Base-by-base conservation (phyloP, 1,140 invertebrate species). In the Zaprionus gabonicus region DNA sequence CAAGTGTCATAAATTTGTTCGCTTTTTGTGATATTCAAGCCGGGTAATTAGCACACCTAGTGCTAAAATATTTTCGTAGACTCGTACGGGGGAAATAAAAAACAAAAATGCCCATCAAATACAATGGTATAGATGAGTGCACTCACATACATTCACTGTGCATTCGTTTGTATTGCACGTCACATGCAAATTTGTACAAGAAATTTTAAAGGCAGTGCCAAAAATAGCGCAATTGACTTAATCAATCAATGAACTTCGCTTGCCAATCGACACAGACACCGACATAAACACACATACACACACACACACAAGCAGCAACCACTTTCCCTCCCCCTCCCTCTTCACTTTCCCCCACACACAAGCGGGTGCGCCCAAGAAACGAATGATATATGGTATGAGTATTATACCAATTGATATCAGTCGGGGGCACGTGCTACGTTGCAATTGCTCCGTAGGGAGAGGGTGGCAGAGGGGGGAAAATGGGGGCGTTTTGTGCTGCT, bases 171-270 rank as follows among this genome's bases (percentile, higher is more conserved):
- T 31, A 38, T 36, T 67, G 27, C 55, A 36, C 25, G 17, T 12
- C n/a, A 44, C n/a, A 44, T 56, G 53, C 51, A 44, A 17, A 23
- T 49, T 63, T 27, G 23, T 25, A 36, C 31, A 68, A 58, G 58
- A 28, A 71, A 55, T 46, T 27, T 59, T 44, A 31, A 57, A n/a
- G 41, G 36, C 23, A 10, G 25, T 64, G 58, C 72, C 72, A 70
- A 75, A 75, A 75, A 75, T 64, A 70, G 71, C 49, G 25, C 51
- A 73, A 73, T 60, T 68, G 56, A 36, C 34, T 55, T 28, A 73
- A 68, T 28, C 71, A 74, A 74, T 74, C 71, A 74, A 74, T 70
- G 66, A 74, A 69, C 36, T 73, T 55, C 46, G 20, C 36, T 46
- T 62, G 46, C 12, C 13, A 28, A 62, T 55, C n/a, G 41, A 5